Percentiles rank a stretch among this genome's conserved stretches.
These are phyloP conservation scores for Macroglossus sobrinus DNA, from an alignment of 2,113 vertebrate species.

Conservation along the genomic window DNA sequence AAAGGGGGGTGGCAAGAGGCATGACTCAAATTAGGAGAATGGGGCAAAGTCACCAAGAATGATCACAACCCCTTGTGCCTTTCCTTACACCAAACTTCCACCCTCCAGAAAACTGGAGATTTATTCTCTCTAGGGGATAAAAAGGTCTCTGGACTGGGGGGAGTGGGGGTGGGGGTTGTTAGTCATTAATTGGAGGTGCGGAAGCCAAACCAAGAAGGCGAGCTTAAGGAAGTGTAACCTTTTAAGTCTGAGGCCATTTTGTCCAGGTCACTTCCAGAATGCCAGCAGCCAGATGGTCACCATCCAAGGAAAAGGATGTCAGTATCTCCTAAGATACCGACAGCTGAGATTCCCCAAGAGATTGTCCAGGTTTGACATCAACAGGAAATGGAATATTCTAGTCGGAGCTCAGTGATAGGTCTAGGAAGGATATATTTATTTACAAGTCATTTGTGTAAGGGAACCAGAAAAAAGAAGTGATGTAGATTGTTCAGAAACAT, in stretches of 20 bases:
- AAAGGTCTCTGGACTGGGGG: neutral
- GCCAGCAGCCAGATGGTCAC: neutral
- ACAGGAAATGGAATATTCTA: neutral
- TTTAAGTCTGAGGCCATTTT: neutral
- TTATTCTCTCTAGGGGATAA: neutral
- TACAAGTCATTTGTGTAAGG: neutral
- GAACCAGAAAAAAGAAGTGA: neutral
- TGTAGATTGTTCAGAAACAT: neutral
- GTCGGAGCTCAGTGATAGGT: neutral
- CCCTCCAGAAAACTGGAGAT: neutral
- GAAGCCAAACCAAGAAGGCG: neutral
- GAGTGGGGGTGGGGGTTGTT: too few species aligned
- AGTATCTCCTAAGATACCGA: too few species aligned
- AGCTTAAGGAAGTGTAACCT: neutral
- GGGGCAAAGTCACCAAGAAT: neutral
- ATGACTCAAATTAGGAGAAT: fast-evolving
- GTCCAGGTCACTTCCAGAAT: neutral
- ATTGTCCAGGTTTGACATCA: too few species aligned
- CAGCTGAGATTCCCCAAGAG: neutral
- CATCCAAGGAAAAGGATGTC: neutral
- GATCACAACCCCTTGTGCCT: neutral
- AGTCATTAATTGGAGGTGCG: neutral
- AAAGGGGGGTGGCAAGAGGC: neutral
- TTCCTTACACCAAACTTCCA: neutral
- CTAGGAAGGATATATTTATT: neutral